phyloP scores from a whole-genome alignment of 2,888 invertebrate species.

The Polietes domitor region DNA sequence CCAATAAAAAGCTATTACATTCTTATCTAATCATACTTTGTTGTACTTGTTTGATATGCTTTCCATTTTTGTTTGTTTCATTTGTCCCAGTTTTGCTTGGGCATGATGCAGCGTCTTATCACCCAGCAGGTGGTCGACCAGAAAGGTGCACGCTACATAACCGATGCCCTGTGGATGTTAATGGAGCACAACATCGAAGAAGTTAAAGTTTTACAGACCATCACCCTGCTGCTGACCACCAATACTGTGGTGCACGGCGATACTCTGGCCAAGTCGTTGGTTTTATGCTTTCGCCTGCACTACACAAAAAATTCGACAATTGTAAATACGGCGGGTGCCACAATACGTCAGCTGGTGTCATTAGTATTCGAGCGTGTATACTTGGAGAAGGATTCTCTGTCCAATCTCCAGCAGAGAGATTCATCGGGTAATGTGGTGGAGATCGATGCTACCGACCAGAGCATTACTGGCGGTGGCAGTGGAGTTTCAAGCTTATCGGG shows the following conservation, averaged over 20 bases:
- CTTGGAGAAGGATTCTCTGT: conserved; percentile 75
- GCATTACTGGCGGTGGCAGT: conserved; percentile 69
- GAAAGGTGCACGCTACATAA: conserved; percentile 95
- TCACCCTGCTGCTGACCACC: conserved; percentile 96
- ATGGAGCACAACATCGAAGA: conserved; percentile 98
- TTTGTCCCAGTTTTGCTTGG: conserved; percentile 89
- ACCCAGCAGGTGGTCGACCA: conserved; percentile 94
- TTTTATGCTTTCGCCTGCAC: conserved; percentile 97
- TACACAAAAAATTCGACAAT: conserved; percentile 96
- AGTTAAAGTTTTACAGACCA: conserved; percentile 97
- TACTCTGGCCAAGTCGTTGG: conserved; percentile 94
- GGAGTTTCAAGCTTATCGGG: conserved; percentile 57
- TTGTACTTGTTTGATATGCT: neutral
- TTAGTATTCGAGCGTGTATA: conserved; percentile 92
- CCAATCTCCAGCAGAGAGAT: conserved; percentile 70
- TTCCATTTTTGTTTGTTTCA: conserved; percentile 32
- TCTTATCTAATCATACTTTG: conserved; percentile 22
- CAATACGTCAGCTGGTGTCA: conserved; percentile 96
- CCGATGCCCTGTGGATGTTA: conserved; percentile 95
- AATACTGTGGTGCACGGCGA: conserved; percentile 97
- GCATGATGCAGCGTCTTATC: conserved; percentile 96
- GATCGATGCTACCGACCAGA: conserved; percentile 58
- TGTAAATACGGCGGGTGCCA: conserved; percentile 98
- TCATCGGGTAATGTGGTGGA: conserved; percentile 66
- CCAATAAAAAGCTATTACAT: neutral